Base-by-base conservation (phyloP, 2,113 vertebrate genomes). In the Lamprotornis superbus region DNA sequence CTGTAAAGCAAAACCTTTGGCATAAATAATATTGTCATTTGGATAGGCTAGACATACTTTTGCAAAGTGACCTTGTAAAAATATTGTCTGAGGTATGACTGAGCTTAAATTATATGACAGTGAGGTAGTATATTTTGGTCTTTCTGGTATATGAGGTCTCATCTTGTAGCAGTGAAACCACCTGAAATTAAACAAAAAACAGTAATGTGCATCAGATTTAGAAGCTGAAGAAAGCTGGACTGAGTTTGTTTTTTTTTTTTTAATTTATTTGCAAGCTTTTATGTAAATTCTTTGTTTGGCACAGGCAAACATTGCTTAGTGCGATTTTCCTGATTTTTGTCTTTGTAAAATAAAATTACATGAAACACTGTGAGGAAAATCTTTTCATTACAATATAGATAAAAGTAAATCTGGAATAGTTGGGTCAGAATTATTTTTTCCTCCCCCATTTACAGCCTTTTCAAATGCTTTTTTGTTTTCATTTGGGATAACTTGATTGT, bases 1-100 rank as follows among this genome's bases (percentile, higher is more conserved):
- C 95, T 91, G 95, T 70, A 94, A 97, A 98, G 96, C 65, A 92
- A 98, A 98, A 96, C 93, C 91, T 97, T 98, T 98, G 98, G 98
- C 98, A 98, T 98, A 98, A 98, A 98, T 97, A 98, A 98, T 98
- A 98, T 96, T 98, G 98, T 98, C 97, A 97, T 98, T 98, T 98
- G 97, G 97, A 97, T 95, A 97, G 97, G 96, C 97, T 97, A 98
- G 97, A 98, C 98, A 97, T 98, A 96, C 95, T 97, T 97, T 95
- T 93, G 96, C 97, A 97, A 98, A 98, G 97, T 98, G 97, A 97
- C 97, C 97, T 98, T 98, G 97, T 98, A 95, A 98, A 98, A 98
- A 98, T 98, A 98, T 98, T 98, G 97, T 98, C 97, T 97, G 98
- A 97, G 97, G 97, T 97, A 98, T 97, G 97, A 97, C 96, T 97